Conservation (phyloP, 2,888 invertebrate genomes). For the Phasia obesa region DNA sequence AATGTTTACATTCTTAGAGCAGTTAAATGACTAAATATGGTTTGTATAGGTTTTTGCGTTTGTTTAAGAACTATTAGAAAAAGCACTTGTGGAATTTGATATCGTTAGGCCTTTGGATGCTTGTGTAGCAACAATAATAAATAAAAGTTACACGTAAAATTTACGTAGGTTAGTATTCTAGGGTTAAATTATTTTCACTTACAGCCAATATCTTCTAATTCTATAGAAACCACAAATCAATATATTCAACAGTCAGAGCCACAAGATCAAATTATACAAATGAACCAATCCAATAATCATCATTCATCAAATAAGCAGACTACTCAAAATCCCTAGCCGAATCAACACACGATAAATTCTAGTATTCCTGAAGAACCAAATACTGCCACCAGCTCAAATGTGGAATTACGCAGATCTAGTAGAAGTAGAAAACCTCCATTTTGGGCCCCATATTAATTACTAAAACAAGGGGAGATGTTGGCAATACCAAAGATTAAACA, state of each 20-base stretch:
- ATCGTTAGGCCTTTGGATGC: too few species aligned
- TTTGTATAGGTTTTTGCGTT: too few species aligned
- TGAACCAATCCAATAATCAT: constrained; percentile 1
- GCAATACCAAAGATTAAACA: neutral
- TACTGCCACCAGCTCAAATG: constrained; percentile 8
- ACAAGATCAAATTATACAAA: neutral
- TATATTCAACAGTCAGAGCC: constrained; percentile 1
- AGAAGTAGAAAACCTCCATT: constrained; percentile 12
- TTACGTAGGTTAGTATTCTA: too few species aligned
- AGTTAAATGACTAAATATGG: too few species aligned
- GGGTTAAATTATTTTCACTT: constrained; percentile 12
- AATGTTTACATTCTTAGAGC: too few species aligned
- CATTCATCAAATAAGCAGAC: neutral
- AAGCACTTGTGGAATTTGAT: too few species aligned
- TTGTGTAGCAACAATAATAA: too few species aligned
- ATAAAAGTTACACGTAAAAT: too few species aligned
- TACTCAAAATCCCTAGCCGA: neutral
- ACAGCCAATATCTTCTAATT: constrained; percentile 8
- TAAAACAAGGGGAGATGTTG: constrained; percentile 27
- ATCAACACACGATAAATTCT: neutral
- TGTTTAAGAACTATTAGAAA: too few species aligned
- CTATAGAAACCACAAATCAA: neutral
- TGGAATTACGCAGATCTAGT: constrained; percentile 10
- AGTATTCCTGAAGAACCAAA: neutral
- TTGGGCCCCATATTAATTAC: constrained; percentile 12